phyloP scores from a whole-genome alignment of 2,113 vertebrate genomes.

The Perccottus glenii region DNA sequence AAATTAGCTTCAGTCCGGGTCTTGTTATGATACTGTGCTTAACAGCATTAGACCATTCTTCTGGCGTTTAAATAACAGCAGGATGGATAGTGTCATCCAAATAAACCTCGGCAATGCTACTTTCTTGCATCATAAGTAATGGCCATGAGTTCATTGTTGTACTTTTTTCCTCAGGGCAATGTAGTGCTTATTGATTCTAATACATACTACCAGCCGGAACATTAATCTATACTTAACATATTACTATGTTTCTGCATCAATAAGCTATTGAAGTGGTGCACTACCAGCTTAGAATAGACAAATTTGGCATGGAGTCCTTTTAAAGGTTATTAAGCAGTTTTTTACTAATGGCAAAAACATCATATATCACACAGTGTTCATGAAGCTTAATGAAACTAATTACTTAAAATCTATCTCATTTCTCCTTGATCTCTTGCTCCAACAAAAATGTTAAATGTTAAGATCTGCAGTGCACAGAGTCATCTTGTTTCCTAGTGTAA shows the following conservation, averaged over 20 bases:
- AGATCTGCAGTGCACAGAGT: not conserved
- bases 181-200: constrained; percentile 36
- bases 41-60: constrained; percentile 77
- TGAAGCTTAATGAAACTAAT: no score
- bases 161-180: constrained; percentile 51
- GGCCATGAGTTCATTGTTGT: constrained; percentile 63
- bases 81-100: constrained; percentile 74
- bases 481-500: constrained; percentile 2
- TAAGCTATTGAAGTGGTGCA: constrained; percentile 13
- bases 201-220: constrained; percentile 6
- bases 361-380: not conserved
- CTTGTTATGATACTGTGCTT: constrained; percentile 75
- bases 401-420: not conserved
- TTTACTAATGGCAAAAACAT: not conserved
- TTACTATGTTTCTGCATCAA: constrained; percentile 9
- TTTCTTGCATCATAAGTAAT: constrained; percentile 58
- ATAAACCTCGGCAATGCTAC: constrained; percentile 61
- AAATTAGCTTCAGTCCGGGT: constrained; percentile 72
- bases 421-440: not conserved
- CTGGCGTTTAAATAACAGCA: constrained; percentile 76
- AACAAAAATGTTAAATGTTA: no score
- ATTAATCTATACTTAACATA: constrained; percentile 23
- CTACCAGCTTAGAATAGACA: constrained; percentile 14
- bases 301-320: not conserved
- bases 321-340: not conserved